Percentiles rank a stretch among this genome's conserved stretches.
phyloP scores from a whole-genome alignment of 2,113 vertebrate genomes.

The Microcebus tavaratra region DNA sequence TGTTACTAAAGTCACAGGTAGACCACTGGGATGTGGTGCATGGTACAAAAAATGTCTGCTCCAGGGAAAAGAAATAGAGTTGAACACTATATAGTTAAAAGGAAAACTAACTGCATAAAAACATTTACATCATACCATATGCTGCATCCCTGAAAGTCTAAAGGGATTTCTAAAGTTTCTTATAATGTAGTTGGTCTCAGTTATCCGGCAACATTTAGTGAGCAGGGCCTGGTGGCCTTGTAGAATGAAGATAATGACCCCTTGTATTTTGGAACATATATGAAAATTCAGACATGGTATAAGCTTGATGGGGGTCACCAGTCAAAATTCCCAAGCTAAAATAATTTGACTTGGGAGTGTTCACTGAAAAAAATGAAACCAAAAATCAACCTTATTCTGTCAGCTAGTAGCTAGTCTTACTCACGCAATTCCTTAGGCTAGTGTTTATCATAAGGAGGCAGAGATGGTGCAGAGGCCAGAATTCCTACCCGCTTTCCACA shows the following conservation, averaged over 20 bases:
- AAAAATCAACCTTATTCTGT: neutral
- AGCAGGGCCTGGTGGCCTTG: neutral
- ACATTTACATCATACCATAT: neutral
- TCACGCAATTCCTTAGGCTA: neutral
- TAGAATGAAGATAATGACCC: neutral
- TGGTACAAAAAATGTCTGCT: neutral
- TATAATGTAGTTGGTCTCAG: neutral
- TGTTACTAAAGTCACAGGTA: neutral
- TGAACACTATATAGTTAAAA: neutral
- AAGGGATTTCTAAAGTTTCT: constrained; percentile 9
- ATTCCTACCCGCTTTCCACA: no score
- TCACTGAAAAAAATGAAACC: neutral
- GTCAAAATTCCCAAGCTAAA: neutral
- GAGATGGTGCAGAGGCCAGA: neutral
- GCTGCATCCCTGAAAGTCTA: neutral
- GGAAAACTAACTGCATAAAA: neutral
- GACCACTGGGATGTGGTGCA: neutral
- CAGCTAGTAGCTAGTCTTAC: neutral
- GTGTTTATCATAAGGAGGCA: neutral
- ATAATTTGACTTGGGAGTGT: neutral
- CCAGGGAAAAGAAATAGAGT: neutral
- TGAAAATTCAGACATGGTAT: neutral
- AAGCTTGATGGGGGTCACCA: neutral
- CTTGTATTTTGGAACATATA: neutral
- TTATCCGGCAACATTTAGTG: neutral